Percentiles rank a stretch among this genome's conserved stretches.
phyloP scores from a whole-genome alignment of 35 echinoderm and acorn worm genomes.

The Ophiothrix spiculata region DNA sequence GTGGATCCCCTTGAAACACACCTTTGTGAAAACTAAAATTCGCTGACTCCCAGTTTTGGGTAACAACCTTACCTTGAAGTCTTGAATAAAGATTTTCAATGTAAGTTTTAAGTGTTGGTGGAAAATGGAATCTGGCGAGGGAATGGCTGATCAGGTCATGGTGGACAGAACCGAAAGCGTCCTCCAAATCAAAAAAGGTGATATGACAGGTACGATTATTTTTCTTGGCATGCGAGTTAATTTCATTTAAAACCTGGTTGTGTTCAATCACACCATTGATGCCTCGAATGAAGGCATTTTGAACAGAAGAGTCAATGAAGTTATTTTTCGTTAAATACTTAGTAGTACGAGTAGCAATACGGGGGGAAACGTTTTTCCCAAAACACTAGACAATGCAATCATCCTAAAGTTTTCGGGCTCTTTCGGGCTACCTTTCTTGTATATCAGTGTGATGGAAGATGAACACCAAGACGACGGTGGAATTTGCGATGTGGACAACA shows the following conservation, averaged over 20 bases:
- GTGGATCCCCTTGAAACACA: conserved; percentile 31
- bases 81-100: conserved; percentile 5
- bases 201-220: neutral
- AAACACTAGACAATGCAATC: neutral
- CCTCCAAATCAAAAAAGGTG: neutral
- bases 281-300: neutral
- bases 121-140: neutral
- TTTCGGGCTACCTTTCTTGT: neutral
- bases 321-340: neutral
- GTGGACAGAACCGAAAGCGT: neutral
- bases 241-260: neutral
- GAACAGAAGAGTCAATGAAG: neutral
- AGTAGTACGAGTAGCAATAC: neutral
- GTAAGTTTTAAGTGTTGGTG: neutral
- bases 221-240: neutral
- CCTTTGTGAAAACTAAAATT: conserved; percentile 23
- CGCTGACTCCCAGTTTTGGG: neutral
- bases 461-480: neutral
- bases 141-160: conserved; percentile 9
- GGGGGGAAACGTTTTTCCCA: neutral
- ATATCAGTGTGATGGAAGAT: neutral
- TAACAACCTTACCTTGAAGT: conserved; percentile 5
- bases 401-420: neutral
- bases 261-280: neutral
- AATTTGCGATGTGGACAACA: neutral